Evolutionary conservation across 2,797 vertebrate species (phyloP).

Genomic region (Gymnothorax javanicus): DNA sequence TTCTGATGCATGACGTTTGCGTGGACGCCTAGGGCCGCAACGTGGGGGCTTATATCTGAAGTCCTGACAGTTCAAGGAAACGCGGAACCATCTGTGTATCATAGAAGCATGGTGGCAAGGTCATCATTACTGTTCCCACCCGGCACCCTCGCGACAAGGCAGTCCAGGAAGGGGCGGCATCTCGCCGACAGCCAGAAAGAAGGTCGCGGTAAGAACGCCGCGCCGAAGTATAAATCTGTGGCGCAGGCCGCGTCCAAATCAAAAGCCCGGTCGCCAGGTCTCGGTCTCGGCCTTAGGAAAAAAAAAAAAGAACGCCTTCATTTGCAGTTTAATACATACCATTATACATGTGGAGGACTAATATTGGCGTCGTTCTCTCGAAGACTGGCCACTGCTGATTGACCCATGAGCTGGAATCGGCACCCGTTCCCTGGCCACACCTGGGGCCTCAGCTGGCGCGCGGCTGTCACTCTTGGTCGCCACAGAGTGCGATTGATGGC

Average conservation of each 20-base stretch:
- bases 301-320: slow-evolving; percentile 54
- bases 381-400: slow-evolving; percentile 80
- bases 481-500: slow-evolving; percentile 89
- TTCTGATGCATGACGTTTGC: slow-evolving; percentile 49
- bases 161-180: slow-evolving; percentile 61
- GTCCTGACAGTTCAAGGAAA: slow-evolving; percentile 80
- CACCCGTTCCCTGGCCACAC: slow-evolving; percentile 81
- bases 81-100: slow-evolving; percentile 71
- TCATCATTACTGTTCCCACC: slow-evolving; percentile 70
- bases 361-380: slow-evolving; percentile 71
- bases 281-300: slow-evolving; percentile 30
- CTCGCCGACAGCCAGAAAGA: slow-evolving; percentile 66
- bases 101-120: slow-evolving; percentile 72
- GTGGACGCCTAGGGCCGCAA: slow-evolving; percentile 62
- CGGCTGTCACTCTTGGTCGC: slow-evolving; percentile 84
- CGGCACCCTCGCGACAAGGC: slow-evolving; percentile 62
- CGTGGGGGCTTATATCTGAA: slow-evolving; percentile 70
- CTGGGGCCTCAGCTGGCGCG: slow-evolving; percentile 84
- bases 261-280: slow-evolving; percentile 46
- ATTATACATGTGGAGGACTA: slow-evolving; percentile 87
- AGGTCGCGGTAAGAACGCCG: slow-evolving; percentile 50
- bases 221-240: slow-evolving; percentile 66
- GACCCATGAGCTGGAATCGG: slow-evolving; percentile 91
- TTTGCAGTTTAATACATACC: slow-evolving; percentile 72
- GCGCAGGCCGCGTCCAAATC: slow-evolving; percentile 54